phyloP scores from a whole-genome alignment of 1,140 invertebrate species.

The Himalopsyche phryganea region DNA sequence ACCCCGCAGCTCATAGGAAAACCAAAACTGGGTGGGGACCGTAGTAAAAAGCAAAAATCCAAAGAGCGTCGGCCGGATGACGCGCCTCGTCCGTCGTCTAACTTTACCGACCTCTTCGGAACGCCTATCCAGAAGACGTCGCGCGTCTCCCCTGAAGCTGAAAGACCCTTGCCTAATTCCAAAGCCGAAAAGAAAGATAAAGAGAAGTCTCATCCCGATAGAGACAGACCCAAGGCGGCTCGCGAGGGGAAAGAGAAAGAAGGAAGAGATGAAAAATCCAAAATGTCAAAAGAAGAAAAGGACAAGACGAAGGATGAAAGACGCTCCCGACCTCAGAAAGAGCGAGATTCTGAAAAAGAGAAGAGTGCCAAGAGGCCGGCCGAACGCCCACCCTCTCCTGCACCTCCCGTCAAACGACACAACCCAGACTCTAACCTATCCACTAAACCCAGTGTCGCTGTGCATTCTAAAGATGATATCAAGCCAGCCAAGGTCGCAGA shows the following conservation, averaged over 20 bases:
- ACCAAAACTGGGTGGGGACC: conserved; percentile 61
- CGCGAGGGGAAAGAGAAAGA: conserved; percentile 47
- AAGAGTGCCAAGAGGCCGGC: conserved; percentile 50
- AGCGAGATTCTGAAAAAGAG: conserved; percentile 58
- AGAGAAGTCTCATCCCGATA: conserved; percentile 51
- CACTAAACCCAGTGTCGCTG: conserved; percentile 44
- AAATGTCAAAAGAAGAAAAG: conserved; percentile 58
- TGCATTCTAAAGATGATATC: conserved; percentile 50
- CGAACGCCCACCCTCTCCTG: conserved; percentile 49
- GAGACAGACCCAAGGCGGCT: conserved; percentile 58
- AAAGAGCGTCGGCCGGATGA: conserved; percentile 62
- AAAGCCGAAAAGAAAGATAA: conserved; percentile 64
- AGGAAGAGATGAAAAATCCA: conserved; percentile 53
- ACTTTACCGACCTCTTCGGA: conserved; percentile 77
- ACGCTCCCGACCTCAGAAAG: conserved; percentile 60
- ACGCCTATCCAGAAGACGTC: conserved; percentile 69
- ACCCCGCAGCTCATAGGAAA: conserved; percentile 59
- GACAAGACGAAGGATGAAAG: conserved; percentile 62
- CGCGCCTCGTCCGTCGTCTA: conserved; percentile 58
- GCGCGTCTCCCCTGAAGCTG: conserved; percentile 63
- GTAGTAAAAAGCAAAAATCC: conserved; percentile 63
- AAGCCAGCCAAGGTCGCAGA: conserved; percentile 40
- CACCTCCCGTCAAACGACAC: conserved; percentile 55
- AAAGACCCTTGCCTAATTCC: conserved; percentile 50
- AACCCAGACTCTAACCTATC: conserved; percentile 52